A percentile compares a stretch with the other conserved stretches of the same genome.
These are phyloP conservation scores for Epizoanthus rinbou DNA, from an alignment of 92 coral and sea anemone species.

Conservation along the genomic window DNA sequence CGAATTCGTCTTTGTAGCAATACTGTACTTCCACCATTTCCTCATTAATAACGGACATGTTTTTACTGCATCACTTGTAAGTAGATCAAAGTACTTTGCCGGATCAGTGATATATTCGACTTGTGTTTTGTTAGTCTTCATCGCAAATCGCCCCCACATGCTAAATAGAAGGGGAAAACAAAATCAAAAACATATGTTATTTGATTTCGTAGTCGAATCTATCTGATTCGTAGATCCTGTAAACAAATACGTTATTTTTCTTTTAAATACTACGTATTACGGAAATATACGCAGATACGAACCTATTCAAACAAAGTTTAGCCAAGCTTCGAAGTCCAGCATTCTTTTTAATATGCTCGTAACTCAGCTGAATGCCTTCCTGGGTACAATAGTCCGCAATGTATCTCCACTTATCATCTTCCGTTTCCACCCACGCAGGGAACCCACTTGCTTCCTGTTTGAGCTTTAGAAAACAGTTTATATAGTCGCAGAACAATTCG, in stretches of 20 bases:
- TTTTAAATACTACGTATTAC: no score
- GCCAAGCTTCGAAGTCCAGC: constrained; percentile 49
- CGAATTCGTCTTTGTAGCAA: constrained; percentile 21
- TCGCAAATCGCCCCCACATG: constrained; percentile 57
- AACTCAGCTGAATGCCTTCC: constrained; percentile 44
- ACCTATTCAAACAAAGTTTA: constrained; percentile 39
- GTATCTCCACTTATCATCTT: constrained; percentile 35
- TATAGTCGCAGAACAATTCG: constrained; percentile 34
- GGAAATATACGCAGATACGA: no score
- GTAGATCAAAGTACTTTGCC: constrained; percentile 40
- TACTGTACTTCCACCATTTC: constrained; percentile 44
- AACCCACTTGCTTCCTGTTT: constrained; percentile 49
- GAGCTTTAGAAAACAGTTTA: constrained; percentile 43
- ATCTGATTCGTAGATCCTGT: no score
- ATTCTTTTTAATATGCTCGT: constrained; percentile 23
- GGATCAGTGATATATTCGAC: constrained; percentile 49
- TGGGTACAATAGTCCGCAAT: constrained; percentile 28
- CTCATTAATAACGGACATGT: constrained; percentile 47
- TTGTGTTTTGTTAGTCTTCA: constrained; percentile 46
- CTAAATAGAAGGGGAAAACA: neutral
- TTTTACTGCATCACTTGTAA: constrained; percentile 24
- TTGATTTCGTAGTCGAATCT: no score
- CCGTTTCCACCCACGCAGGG: constrained; percentile 17
- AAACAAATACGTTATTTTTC: no score
- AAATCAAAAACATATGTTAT: no score